Percentiles rank a stretch among this genome's conserved stretches.
Conservation (phyloP, 2,797 vertebrate genomes). For the Karalla daura region DNA sequence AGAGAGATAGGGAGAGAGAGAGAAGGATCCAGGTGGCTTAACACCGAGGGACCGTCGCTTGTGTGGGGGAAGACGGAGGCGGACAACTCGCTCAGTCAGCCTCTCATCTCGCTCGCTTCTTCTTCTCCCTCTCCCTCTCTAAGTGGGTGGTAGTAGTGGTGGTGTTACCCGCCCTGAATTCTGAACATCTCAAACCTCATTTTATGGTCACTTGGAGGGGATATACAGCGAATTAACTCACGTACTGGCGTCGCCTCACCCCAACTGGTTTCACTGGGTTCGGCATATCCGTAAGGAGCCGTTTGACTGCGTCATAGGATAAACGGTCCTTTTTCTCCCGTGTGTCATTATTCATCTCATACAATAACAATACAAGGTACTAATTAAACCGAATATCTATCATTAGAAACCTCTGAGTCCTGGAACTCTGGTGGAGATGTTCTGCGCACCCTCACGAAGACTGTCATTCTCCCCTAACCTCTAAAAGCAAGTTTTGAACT, state of each 20-base stretch:
- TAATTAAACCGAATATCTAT: too few relatives aligned
- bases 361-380: too few relatives aligned
- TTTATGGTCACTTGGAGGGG: conserved; percentile 16
- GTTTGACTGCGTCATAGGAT: too few relatives aligned
- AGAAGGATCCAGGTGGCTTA: too few relatives aligned
- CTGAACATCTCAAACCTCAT: conserved; percentile 8
- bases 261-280: too few relatives aligned
- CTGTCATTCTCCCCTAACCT: neutral
- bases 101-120: neutral
- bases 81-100: conserved; percentile 33
- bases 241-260: neutral
- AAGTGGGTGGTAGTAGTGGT: conserved; percentile 12
- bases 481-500: neutral
- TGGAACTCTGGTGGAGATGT: too few relatives aligned
- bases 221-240: neutral
- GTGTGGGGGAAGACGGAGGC: conserved; percentile 40
- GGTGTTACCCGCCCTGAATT: conserved; percentile 41
- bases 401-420: too few relatives aligned
- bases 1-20: too few relatives aligned
- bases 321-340: too few relatives aligned
- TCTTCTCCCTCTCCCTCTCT: neutral
- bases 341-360: too few relatives aligned
- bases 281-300: too few relatives aligned
- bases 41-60: conserved; percentile 43
- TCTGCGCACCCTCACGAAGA: too few relatives aligned